These are phyloP conservation scores for Blera fallax DNA, from an alignment of 2,888 invertebrate genomes.

Conservation along the genomic window DNA sequence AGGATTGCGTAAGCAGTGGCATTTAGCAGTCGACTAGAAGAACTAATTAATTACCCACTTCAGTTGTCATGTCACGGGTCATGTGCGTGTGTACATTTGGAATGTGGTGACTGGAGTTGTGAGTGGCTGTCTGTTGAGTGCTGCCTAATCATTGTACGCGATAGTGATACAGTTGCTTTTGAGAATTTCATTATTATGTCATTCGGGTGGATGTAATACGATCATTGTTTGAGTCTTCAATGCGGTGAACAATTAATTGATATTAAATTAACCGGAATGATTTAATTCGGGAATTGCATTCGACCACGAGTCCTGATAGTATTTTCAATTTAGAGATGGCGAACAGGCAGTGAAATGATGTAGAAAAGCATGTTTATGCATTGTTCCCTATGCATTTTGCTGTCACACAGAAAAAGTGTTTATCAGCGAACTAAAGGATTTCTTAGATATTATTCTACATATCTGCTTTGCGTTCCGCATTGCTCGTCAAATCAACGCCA, in stretches of 20 bases:
- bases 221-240: conserved; percentile 15
- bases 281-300: background rate
- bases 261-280: background rate
- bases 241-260: conserved; percentile 1
- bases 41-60: conserved; percentile 53
- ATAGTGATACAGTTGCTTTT: conserved; percentile 14
- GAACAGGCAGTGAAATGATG: background rate
- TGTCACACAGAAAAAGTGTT: no score
- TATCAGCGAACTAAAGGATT: no score
- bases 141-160: background rate
- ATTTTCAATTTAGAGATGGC: background rate
- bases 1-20: conserved; percentile 40
- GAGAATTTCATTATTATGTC: conserved; percentile 18
- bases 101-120: conserved; percentile 18
- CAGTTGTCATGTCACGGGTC: conserved; percentile 45
- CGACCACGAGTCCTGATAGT: background rate
- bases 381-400: no score
- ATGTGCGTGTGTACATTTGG: conserved; percentile 8
- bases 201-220: conserved; percentile 18
- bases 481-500: no score
- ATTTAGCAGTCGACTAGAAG: conserved; percentile 47
- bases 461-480: no score
- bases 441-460: no score
- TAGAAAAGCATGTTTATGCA: no score
- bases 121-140: background rate